A percentile compares a stretch with the other conserved stretches of the same genome.
phyloP scores from a whole-genome alignment of 2,113 vertebrate genomes.

The Tetraodon nigroviridis region DNA sequence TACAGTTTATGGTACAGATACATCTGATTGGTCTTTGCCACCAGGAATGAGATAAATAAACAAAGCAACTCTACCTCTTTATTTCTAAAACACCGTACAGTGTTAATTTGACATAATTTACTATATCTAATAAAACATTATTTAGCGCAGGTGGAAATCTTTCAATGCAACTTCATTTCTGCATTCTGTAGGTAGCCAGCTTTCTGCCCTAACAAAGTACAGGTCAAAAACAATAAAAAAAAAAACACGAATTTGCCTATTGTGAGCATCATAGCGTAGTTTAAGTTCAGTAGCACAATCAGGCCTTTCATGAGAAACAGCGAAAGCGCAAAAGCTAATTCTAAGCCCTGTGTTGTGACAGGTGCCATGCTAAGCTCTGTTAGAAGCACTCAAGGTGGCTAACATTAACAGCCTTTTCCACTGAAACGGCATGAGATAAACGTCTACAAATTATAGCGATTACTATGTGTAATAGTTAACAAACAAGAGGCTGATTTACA shows the following conservation, averaged over 20 bases:
- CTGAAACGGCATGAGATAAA: neutral
- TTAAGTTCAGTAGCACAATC: neutral
- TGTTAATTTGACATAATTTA: conserved; percentile 2
- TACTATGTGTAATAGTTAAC: neutral
- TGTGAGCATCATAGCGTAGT: too few species aligned
- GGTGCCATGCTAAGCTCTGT: conserved; percentile 19
- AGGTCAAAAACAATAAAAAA: too few species aligned
- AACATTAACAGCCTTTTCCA: neutral
- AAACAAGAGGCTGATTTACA: neutral
- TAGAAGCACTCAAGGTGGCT: neutral
- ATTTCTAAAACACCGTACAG: neutral
- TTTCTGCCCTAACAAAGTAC: too few species aligned
- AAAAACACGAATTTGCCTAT: too few species aligned
- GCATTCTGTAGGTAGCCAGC: too few species aligned
- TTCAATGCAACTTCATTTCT: too few species aligned
- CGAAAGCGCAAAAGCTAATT: conserved; percentile 6
- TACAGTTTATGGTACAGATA: neutral
- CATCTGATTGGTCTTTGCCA: neutral
- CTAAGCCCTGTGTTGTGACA: conserved; percentile 25
- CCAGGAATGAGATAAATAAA: neutral
- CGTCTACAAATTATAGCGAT: neutral
- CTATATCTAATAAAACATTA: neutral
- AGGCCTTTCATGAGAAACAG: neutral
- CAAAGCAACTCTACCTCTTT: neutral
- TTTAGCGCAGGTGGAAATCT: neutral